These are phyloP conservation scores for Pristionchus entomophagus DNA, from an alignment of 2,888 invertebrate genomes.

Conservation along the genomic window DNA sequence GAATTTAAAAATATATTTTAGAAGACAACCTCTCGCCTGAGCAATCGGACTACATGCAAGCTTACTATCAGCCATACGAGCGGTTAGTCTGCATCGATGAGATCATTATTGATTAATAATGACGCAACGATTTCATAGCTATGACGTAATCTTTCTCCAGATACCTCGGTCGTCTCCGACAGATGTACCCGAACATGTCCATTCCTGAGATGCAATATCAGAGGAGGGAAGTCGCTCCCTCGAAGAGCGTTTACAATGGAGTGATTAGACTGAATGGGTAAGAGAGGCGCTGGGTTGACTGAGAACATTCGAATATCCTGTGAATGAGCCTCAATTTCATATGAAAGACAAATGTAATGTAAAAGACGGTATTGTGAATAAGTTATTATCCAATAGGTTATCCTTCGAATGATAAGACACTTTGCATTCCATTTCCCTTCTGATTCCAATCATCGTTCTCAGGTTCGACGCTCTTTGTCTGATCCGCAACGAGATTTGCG, in stretches of 20 bases:
- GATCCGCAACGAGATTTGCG: conserved; percentile 33
- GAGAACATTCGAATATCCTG: too few relatives aligned
- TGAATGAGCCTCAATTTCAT: too few relatives aligned
- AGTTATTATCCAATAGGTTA: too few relatives aligned
- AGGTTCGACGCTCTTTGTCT: conserved; percentile 41
- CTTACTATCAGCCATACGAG: conserved; percentile 44
- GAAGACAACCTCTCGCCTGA: neutral
- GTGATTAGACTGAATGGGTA: neutral
- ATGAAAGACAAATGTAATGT: too few relatives aligned
- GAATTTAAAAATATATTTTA: neutral
- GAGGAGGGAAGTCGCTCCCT: neutral
- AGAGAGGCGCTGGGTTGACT: too few relatives aligned
- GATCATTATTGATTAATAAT: neutral
- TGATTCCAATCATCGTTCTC: neutral
- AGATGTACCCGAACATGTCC: conserved; percentile 42
- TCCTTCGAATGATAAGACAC: too few relatives aligned
- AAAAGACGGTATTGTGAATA: too few relatives aligned
- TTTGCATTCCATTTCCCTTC: neutral
- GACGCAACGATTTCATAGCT: neutral
- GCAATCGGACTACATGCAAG: conserved; percentile 8
- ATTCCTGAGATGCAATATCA: conserved; percentile 23
- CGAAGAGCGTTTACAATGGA: conserved; percentile 21
- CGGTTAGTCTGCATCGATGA: neutral
- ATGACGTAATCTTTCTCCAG: neutral
- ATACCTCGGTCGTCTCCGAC: conserved; percentile 37